Base-by-base conservation (phyloP, 1,140 invertebrate species). In the Globodera rostochiensis region DNA sequence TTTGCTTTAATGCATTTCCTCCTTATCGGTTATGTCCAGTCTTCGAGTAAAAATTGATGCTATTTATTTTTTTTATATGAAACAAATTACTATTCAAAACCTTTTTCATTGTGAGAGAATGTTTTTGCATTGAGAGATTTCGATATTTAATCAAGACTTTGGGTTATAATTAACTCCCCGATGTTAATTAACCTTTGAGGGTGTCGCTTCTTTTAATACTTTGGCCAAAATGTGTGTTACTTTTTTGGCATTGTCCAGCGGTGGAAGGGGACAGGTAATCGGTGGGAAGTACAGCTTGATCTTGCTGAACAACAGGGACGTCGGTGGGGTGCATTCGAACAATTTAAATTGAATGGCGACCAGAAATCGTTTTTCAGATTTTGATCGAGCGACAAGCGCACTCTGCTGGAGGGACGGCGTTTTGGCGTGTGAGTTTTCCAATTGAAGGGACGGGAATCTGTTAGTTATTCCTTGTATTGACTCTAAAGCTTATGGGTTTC, bases 251-350 rank as follows among this genome's bases (percentile, higher is more conserved):
- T 19, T 82, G 46, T 21, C 70, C 45, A 49, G 25, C 36, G 15
- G 11, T 64, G 5, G 1, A 64, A 47, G 13, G 19, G 75, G 82
- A 64, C 8, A 49, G 50, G 45, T 36, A 75, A 83, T 74, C 50
- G 64, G 67, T 6, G 66, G 53, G 4, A 73, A 53, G 19, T 85
- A 83, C 77, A 83, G 82, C 49, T 66, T 87, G 53, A 80, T 86
- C 45, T 49, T 86, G 25, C 46, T 86, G 11, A 86, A 86, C 74
- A 86, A 86, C 69, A 80, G 86, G 53, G 86, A 86, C 78, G 86
- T 78, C 49, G n/a, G 46, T 6, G 21, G 8, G 64, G 3, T 19
- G 8, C 57, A 13, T 0, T 13, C 11, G 47, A 11, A 15, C 60
- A 66, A 60, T 25, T 64, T 21, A 13, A 69, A 69, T 1, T 69